phyloP scores from a whole-genome alignment of 2,888 invertebrate species.

The Agelastica alni region DNA sequence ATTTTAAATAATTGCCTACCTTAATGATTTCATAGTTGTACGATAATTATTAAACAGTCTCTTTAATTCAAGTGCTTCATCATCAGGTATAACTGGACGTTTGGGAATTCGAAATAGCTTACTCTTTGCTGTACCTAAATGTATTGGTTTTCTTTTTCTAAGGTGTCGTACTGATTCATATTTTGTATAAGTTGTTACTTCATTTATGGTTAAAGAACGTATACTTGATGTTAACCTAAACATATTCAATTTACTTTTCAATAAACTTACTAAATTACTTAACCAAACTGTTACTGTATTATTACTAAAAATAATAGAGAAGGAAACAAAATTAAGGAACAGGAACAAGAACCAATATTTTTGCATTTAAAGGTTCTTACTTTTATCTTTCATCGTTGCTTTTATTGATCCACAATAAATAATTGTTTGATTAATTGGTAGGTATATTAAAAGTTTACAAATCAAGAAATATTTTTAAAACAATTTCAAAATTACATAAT shows the following conservation, averaged over 20 bases:
- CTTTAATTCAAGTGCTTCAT: conserved; percentile 68
- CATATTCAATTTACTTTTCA: conserved; percentile 2
- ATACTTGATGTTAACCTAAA: conserved; percentile 5
- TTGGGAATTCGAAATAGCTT: conserved; percentile 75
- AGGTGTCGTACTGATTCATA: conserved; percentile 58
- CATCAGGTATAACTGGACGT: conserved; percentile 62
- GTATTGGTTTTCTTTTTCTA: conserved; percentile 79
- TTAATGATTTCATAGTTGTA: conserved; percentile 59
- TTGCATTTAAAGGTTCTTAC: too few species aligned
- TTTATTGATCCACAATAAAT: too few species aligned
- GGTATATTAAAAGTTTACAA: too few species aligned
- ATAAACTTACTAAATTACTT: background rate
- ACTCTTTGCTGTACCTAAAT: conserved; percentile 79
- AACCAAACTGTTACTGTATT: background rate
- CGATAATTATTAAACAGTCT: conserved; percentile 74
- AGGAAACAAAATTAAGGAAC: too few species aligned
- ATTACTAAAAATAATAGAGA: background rate
- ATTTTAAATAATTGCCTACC: too few species aligned
- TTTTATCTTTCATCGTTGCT: too few species aligned
- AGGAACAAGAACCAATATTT: too few species aligned
- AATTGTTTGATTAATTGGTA: too few species aligned
- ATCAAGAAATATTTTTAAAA: too few species aligned
- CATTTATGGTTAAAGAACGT: conserved; percentile 4
- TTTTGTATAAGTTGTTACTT: conserved; percentile 20
- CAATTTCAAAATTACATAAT: too few species aligned